Evolutionary conservation across 2,113 vertebrate genomes (phyloP).

Genomic region (Zosterops borbonicus): DNA sequence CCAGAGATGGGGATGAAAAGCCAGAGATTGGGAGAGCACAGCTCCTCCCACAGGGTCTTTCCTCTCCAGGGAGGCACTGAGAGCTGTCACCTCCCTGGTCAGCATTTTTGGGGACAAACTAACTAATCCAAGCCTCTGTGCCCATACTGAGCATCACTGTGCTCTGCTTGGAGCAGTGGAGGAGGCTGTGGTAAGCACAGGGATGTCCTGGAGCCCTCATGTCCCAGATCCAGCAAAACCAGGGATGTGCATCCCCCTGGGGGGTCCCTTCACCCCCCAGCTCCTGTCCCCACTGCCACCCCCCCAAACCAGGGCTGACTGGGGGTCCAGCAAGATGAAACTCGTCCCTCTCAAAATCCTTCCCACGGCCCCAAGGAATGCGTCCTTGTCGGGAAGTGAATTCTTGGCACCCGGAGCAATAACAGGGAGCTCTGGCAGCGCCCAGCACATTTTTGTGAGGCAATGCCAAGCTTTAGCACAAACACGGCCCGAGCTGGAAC

Average conservation of each 20-base stretch:
- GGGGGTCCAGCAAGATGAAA: background rate
- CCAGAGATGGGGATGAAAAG: background rate
- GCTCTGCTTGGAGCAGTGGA: fast-evolving
- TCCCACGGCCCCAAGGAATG: background rate
- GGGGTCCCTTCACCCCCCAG: background rate
- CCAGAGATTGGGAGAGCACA: background rate
- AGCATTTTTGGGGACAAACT: background rate
- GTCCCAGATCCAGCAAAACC: background rate
- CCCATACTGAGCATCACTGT: fast-evolving
- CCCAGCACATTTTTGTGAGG: background rate
- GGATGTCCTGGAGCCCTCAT: fast-evolving
- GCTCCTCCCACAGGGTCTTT: background rate
- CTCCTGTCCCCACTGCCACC: background rate
- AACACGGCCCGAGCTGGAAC: background rate
- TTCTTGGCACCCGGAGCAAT: background rate
- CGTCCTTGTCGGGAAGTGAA: background rate
- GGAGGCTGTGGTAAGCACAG: background rate
- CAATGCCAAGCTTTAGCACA: background rate
- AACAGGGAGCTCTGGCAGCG: background rate
- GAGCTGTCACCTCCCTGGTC: background rate
- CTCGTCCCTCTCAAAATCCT: background rate
- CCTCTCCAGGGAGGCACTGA: fast-evolving
- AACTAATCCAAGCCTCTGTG: background rate
- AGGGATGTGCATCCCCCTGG: fast-evolving
- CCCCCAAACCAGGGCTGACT: background rate